phyloP scores from a whole-genome alignment of 2,113 vertebrate species.

The Mustela lutreola region DNA sequence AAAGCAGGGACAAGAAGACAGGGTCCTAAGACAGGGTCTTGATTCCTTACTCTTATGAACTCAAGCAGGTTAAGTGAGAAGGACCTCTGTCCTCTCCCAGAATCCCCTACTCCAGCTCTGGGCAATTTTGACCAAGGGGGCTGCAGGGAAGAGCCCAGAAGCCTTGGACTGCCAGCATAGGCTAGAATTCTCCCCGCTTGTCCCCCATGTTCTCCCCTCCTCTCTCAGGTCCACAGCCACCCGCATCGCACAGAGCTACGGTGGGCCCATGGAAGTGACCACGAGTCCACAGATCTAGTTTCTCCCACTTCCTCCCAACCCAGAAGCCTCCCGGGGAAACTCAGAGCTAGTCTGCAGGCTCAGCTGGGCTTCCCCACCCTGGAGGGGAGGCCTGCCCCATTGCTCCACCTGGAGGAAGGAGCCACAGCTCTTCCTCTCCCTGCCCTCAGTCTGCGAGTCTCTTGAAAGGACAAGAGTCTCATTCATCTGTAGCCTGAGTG shows the following conservation, averaged over 20 bases:
- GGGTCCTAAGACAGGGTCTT: neutral
- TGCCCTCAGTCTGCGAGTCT: neutral
- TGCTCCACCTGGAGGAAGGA: neutral
- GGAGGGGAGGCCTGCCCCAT: neutral
- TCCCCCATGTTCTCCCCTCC: neutral
- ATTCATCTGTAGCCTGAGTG: neutral
- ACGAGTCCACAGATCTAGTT: neutral
- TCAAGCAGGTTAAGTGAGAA: neutral
- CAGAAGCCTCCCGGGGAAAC: neutral
- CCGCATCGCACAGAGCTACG: fast-evolving
- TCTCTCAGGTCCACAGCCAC: no score
- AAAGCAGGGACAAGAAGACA: neutral
- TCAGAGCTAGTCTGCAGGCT: neutral
- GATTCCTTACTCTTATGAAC: neutral
- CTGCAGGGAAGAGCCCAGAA: neutral
- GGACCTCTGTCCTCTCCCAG: neutral
- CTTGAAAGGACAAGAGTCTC: neutral
- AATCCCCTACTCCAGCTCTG: neutral
- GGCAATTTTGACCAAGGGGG: neutral
- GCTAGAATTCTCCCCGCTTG: neutral
- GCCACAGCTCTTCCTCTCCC: neutral
- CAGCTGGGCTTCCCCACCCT: no score
- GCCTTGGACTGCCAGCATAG: neutral
- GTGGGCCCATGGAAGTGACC: neutral
- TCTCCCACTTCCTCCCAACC: neutral